Base-by-base conservation (phyloP, 2,888 invertebrate species). In the Dasysyrphus albostriatus region DNA sequence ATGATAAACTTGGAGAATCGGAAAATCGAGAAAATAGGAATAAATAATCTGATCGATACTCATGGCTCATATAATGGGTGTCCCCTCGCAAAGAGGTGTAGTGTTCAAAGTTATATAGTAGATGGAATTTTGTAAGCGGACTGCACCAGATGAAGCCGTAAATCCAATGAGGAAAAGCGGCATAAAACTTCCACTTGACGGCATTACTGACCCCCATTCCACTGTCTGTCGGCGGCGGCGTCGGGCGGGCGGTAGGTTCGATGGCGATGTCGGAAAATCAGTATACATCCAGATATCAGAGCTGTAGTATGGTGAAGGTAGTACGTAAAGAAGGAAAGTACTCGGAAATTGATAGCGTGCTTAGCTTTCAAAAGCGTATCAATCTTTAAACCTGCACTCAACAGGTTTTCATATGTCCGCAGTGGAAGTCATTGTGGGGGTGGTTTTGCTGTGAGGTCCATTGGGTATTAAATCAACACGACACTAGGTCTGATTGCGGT, bases 141-240 rank as follows among this genome's bases (percentile, higher is more conserved):
- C 77, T 70, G 75, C 80, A 78, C 77, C 70, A 73, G 74, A 85
- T 83, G 87, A 87, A 83, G 83, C 87, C 83, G 87, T 87, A 87
- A 87, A 83, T 87, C 87, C 78, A 87, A 87, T 87, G 83, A 74
- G 87, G 87, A 87, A 87, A 87, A 83, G 56, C 78, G 70, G 67
- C 70, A 79, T 70, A 75, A 83, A 54, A 83, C 83, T 82, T 83
- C 83, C 87, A 87, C 83, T 73, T 70, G 51, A 61, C 80, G 74
- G 79, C 83, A 83, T 83, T 87, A 87, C 87, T 87, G 87, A 87
- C 87, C 87, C 83, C 61, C 83, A 87, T 87, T 87, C 80, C 56
- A 34, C n/a, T 29, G 54, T 54, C 16, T 44, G 59, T 74, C 74
- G 24, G 49, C 8, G 10, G 32, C n/a, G 5, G 24, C 3, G 1